Base-by-base conservation (phyloP, 2,888 invertebrate species). In the Aethes cnicana region DNA sequence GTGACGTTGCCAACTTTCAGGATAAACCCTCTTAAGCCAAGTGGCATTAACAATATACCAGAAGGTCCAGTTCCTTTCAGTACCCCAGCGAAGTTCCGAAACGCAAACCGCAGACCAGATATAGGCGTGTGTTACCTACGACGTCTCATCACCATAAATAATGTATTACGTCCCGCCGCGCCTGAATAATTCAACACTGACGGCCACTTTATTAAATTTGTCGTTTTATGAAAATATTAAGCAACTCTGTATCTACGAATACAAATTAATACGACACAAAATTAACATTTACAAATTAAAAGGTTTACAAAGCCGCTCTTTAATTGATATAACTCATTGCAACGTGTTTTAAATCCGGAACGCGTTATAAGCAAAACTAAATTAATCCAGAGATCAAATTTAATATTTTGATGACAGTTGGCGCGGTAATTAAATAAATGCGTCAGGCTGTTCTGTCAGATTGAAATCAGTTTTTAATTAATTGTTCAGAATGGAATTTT, bases 131-230 rank as follows among this genome's bases (percentile, higher is more conserved):
- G 77, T 77, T 75, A 74, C 77, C 77, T 74, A 69, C 77, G 78
- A 83, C 85, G 82, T 84, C 79, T 81, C 78, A 86, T 86, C 82
- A 82, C 76, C 81, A 85, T 88, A 87, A 88, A 88, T 88, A 85
- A 88, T 88, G 84, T 85, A 88, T 84, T 73, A 65, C 72, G 73
- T 68, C 67, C 77, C 74, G 65, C 62, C 66, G 66, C 68, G 69
- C 70, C 70, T 89, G 88, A 86, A 87, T 88, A 72, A 86, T 88
- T 86, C 85, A 87, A 79, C 80, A 76, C 66, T 72, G 74, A 76
- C 76, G 79, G 77, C 75, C 82, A 85, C 81, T 86, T 85, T 87
- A 88, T 88, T 87, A 85, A 87, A 88, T 86, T 84, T 82, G 84
- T 81, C 81, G 68, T 80, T 82, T 78, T 77, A 79, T 74, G 72